These are phyloP conservation scores for Pyrocoelia pectoralis DNA, from an alignment of 2,888 invertebrate genomes.

Conservation along the genomic window DNA sequence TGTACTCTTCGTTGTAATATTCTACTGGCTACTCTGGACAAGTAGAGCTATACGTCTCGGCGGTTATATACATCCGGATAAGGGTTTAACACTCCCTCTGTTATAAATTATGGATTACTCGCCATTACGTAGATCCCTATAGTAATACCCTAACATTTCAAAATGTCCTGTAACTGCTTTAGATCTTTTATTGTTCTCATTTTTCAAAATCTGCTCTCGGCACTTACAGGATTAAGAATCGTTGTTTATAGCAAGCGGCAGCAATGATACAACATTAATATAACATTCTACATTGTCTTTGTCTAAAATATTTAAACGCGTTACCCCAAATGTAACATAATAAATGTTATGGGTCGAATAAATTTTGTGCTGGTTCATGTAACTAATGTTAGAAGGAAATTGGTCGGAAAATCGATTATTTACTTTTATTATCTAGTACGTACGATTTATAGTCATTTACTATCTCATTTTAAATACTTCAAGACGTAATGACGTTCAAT, in stretches of 20 bases:
- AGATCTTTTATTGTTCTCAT: conserved; percentile 9
- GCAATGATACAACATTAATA: conserved; percentile 10
- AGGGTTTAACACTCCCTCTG: conserved; percentile 18
- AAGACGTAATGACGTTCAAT: background rate
- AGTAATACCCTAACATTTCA: conserved; percentile 28
- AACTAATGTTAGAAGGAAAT: conserved; percentile 6
- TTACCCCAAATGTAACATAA: too few species aligned
- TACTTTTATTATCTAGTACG: background rate
- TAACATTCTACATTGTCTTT: background rate
- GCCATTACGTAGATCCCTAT: conserved; percentile 23
- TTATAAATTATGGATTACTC: conserved; percentile 30
- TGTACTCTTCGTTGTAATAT: background rate
- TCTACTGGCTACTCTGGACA: background rate
- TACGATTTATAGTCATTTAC: background rate
- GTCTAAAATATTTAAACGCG: too few species aligned
- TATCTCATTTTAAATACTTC: background rate
- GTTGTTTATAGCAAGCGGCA: background rate
- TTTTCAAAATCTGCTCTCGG: conserved; percentile 9
- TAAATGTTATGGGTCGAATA: conserved; percentile 13
- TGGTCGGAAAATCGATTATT: background rate
- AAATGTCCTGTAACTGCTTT: conserved; percentile 23
- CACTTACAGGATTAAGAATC: background rate
- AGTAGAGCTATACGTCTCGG: conserved; percentile 14
- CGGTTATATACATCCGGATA: conserved; percentile 14
- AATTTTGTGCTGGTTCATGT: conserved; percentile 8